These are phyloP conservation scores for Xerus rutilus DNA, from an alignment of 2,797 vertebrate species.

Conservation along the genomic window DNA sequence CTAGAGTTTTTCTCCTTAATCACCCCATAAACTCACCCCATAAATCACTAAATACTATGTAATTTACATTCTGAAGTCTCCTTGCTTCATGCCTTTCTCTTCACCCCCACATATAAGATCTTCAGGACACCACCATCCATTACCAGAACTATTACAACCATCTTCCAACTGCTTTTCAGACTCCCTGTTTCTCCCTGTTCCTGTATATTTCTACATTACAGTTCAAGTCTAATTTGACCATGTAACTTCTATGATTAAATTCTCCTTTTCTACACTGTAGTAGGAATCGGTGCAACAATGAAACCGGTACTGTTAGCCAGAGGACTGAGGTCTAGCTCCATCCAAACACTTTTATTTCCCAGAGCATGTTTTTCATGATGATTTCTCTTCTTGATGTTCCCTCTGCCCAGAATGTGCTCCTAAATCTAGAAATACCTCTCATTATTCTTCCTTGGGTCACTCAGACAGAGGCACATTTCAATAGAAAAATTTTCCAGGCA, in stretches of 20 bases:
- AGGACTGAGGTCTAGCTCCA: background rate
- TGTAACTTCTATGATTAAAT: conserved; percentile 8
- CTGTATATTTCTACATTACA: background rate
- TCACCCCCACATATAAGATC: background rate
- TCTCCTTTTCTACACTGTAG: background rate
- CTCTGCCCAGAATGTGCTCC: background rate
- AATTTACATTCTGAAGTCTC: conserved; percentile 36
- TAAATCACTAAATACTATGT: conserved; percentile 35
- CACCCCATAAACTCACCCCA: background rate
- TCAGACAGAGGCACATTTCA: conserved; percentile 11
- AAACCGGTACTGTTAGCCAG: background rate
- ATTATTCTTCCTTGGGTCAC: conserved; percentile 19
- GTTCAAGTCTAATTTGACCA: background rate
- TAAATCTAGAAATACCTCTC: background rate
- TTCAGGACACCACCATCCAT: background rate
- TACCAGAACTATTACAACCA: background rate
- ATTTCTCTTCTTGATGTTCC: background rate
- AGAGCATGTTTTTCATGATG: background rate
- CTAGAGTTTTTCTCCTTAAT: conserved; percentile 40
- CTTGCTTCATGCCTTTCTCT: background rate
- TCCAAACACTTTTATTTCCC: background rate
- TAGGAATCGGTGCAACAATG: background rate
- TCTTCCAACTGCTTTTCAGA: conserved; percentile 14
- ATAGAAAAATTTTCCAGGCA: background rate
- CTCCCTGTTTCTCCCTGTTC: background rate